These are phyloP conservation scores for Crambe crambe DNA, from an alignment of 37 sponge, comb jelly and placozoan genomes.

Conservation along the genomic window DNA sequence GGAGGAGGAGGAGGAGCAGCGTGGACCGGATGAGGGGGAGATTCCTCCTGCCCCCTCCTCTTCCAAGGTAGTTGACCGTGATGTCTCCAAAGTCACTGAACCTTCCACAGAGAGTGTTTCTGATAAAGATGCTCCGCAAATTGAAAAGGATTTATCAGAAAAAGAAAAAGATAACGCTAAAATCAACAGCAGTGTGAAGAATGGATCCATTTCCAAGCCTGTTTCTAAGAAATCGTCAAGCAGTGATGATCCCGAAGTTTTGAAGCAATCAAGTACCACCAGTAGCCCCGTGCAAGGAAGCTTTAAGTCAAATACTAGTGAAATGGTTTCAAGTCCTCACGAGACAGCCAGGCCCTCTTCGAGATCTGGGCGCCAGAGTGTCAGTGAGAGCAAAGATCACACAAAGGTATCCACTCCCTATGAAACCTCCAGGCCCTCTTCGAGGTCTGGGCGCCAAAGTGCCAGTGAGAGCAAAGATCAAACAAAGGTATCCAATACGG, in stretches of 20 bases:
- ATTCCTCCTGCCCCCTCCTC: not conserved
- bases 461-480: not conserved
- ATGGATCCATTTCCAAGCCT: not conserved
- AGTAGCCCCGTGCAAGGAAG: not conserved
- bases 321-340: not conserved
- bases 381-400: not conserved
- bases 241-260: not conserved
- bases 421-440: not conserved
- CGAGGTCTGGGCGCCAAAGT: not conserved
- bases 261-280: not conserved
- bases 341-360: not conserved
- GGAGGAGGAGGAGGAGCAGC: slow-evolving; percentile 7
- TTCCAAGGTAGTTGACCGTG: no score
- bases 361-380: not conserved
- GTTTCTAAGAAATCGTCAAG: not conserved
- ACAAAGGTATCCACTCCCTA: not conserved
- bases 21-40: no score
- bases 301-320: not conserved
- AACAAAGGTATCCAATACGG: not conserved
- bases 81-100: not conserved
- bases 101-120: not conserved
- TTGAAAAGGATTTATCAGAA: not conserved
- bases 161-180: no score
- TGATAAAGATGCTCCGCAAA: not conserved
- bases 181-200: not conserved